Evolutionary conservation across 2,888 invertebrate species (phyloP), one percentile per base, ranked within the genome.

Genomic region (Thymelicus lineola): DNA sequence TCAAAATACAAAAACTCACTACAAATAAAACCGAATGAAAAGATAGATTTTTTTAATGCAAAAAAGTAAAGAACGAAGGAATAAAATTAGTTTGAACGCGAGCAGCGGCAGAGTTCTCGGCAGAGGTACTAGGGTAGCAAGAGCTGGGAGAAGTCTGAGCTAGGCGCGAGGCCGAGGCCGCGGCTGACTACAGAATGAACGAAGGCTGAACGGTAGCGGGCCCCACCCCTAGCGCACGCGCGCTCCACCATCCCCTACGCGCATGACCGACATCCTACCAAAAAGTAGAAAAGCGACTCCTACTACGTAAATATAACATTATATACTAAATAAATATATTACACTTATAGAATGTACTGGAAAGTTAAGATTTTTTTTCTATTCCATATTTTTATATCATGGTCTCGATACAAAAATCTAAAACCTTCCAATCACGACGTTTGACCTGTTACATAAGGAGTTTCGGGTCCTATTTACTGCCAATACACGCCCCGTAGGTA

Each of bases 271-370:
- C 91, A 88, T 89, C 93, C 93, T 90, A 91, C 92, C 85, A 85
- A 88, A 90, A 93, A 91, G 87, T 92, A 86, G 88, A 92, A 92
- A 92, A 93, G 93, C 88, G 92, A 93, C 93, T 93, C 93, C 93
- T 93, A 90, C 92, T 89, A 85, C 85, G 85, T 88, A 93, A 88
- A 90, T 91, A 91, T 84, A 90, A 85, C 88, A 88, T 89, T 93
- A 93, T 93, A 85, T 93, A 91, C 88, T 91, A 91, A 90, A 91
- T 88, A 93, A 92, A 92, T 92, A 92, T 88, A 89, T 86, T 90
- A 88, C 84, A 86, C 82, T 57, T 48, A 36, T 82, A 86, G 89
- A 88, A 90, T 84, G 87, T 88, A 80, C 82, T 80, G 79, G 79
- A 83, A 62, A 42, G 17, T 12, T n/a, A 1, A 87, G 82, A 87